Percentiles rank a stretch among this genome's conserved stretches.
Conservation (phyloP, 2,797 vertebrate genomes). For the Myripristis jacobus region DNA sequence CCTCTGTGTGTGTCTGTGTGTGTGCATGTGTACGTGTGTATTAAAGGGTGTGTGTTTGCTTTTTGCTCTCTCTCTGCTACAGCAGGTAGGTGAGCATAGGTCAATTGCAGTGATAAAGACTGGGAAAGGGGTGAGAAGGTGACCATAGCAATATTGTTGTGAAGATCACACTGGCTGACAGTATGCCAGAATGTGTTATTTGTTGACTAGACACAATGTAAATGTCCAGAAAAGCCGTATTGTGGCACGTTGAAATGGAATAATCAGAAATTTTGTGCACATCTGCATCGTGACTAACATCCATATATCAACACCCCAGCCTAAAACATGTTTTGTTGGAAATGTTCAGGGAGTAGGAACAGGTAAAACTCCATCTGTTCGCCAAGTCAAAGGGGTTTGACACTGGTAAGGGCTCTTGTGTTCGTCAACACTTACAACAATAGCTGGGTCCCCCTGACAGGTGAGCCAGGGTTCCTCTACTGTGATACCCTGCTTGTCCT, state of each 20-base stretch:
- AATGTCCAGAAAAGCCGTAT: not conserved
- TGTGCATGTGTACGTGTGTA: conserved; percentile 5
- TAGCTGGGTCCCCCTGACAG: conserved; percentile 63
- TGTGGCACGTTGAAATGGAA: not conserved
- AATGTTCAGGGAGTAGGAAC: not conserved
- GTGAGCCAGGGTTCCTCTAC: conserved; percentile 69
- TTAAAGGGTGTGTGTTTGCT: conserved; percentile 40
- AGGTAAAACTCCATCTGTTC: conserved; percentile 12
- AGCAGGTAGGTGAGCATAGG: conserved; percentile 70
- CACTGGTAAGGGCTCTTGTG: conserved; percentile 27
- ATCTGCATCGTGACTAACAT: conserved; percentile 9
- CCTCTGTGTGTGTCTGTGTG: conserved; percentile 39
- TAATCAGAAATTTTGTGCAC: not conserved
- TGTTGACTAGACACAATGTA: not conserved
- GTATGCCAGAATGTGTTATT: not conserved
- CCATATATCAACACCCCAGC: not conserved
- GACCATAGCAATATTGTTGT: conserved; percentile 19
- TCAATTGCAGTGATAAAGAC: conserved; percentile 80
- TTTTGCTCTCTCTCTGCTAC: conserved; percentile 55
- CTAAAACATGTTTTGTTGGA: not conserved
- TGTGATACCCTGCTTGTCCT: conserved; percentile 57
- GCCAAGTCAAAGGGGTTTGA: conserved; percentile 19
- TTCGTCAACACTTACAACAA: conserved; percentile 55
- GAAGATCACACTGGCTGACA: conserved; percentile 17
- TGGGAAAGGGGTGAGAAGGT: conserved; percentile 43